Evolutionary conservation across 2,113 vertebrate species (phyloP).

Genomic region (Pelmatolapia mariae): DNA sequence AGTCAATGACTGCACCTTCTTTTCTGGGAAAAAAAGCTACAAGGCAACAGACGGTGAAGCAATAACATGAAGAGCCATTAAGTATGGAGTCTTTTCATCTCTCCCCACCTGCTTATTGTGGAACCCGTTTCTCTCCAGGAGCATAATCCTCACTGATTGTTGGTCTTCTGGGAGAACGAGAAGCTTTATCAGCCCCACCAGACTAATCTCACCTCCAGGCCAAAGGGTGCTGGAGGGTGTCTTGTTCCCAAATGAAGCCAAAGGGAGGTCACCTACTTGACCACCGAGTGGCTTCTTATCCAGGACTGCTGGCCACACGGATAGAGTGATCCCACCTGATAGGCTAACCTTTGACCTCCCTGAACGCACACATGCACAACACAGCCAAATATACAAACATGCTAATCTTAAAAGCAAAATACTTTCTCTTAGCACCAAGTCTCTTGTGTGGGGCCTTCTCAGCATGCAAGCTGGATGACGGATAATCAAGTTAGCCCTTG

Average conservation of each 20-base stretch:
- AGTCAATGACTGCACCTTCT: background rate
- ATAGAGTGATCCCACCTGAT: constrained; percentile 42
- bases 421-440: background rate
- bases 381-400: constrained; percentile 3
- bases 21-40: background rate
- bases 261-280: constrained; percentile 34
- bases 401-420: constrained; percentile 37
- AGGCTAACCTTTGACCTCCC: constrained; percentile 36
- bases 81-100: background rate
- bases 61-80: background rate
- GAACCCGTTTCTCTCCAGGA: background rate
- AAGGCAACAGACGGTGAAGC: background rate
- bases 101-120: constrained; percentile 30
- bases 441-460: background rate
- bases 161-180: constrained; percentile 29
- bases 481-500: constrained; percentile 25
- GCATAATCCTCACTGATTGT: constrained; percentile 29
- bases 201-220: constrained; percentile 54
- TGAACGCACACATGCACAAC: background rate
- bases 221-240: constrained; percentile 16
- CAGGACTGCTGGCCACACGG: constrained; percentile 8
- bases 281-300: constrained; percentile 37
- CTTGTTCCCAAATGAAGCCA: constrained; percentile 15
- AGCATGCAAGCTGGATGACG: background rate
- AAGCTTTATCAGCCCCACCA: constrained; percentile 49